Evolutionary conservation across 2,113 vertebrate species (phyloP), one percentile per base, ranked within the genome.

Genomic region (Hemiprocne comata): DNA sequence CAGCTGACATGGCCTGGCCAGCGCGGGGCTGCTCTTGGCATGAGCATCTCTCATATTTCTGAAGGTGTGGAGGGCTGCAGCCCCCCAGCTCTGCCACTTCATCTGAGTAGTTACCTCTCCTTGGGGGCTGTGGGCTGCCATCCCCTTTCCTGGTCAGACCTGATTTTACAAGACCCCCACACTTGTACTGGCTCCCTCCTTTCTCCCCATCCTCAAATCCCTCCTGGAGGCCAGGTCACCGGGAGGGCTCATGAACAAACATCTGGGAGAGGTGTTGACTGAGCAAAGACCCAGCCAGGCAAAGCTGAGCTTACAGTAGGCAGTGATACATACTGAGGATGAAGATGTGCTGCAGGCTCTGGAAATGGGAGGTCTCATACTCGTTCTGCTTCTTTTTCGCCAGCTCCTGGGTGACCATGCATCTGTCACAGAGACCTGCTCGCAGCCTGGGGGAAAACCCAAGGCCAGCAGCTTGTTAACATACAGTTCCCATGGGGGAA

Each of bases 351-450:
- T 99, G 99, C 44, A 99, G 98, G 86, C 97, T 99, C 96, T 99
- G 99, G 23, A 99, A 98, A 62, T 99, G 99, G 1, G 98, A 98
- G 8, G 83, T 98, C 90, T 99, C 99, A 0, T 98, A 99, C 36
- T 99, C 99, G 44, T 99, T 99, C 90, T 99, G 99, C 87, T 98
- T 98, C 93, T 98, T 99, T 85, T 98, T 99, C 8, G 99, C 98
- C 65, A 99, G 97, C 69, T 99, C 99, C 97, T 99, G 99, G 18
- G 99, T 99, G 46, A 99, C 99, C 50, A 98, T 98, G 81, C 99
- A 99, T 80, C 99, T 98, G 97, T 99, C 99, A 8, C 99, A 99
- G 51, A 99, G 98, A 13, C 99, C 99, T 0, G 99, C 99, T 89
- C 99, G 96, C 91, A 99, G 96, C 97, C 99, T 99, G 87, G 11